Conservation (phyloP, 2,797 vertebrate species). For the Cottoperca gobio region DNA sequence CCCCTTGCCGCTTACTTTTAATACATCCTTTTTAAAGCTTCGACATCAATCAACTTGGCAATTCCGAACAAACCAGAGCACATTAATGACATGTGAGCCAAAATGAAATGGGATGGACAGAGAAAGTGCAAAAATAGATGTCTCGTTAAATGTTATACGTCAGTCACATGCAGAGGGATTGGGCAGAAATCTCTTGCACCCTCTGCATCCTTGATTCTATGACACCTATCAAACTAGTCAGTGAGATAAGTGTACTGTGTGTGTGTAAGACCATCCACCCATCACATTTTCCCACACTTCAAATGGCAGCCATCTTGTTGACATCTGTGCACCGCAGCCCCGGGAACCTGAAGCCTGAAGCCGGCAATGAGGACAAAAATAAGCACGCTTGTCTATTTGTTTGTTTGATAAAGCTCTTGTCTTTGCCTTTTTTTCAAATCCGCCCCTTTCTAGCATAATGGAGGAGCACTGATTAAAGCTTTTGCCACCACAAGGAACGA, state of each 20-base stretch:
- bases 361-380: slow-evolving; percentile 15
- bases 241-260: neutral
- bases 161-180: slow-evolving; percentile 30
- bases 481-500: slow-evolving; percentile 32
- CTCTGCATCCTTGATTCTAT: slow-evolving; percentile 21
- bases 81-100: neutral
- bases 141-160: slow-evolving; percentile 38
- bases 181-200: slow-evolving; percentile 5
- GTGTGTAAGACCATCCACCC: slow-evolving; percentile 25
- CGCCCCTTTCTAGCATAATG: slow-evolving; percentile 21
- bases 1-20: slow-evolving; percentile 13
- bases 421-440: slow-evolving; percentile 3
- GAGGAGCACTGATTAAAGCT: slow-evolving; percentile 67
- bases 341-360: slow-evolving; percentile 1
- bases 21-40: slow-evolving; percentile 19
- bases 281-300: slow-evolving; percentile 23
- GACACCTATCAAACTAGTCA: slow-evolving; percentile 48
- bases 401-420: slow-evolving; percentile 28
- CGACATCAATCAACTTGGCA: slow-evolving; percentile 20
- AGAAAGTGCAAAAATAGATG: slow-evolving; percentile 21
- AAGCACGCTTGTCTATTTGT: slow-evolving; percentile 35
- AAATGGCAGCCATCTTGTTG: slow-evolving; percentile 45
- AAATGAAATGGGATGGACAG: slow-evolving; percentile 13
- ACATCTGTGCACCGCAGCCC: slow-evolving; percentile 21
- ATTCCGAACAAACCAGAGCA: slow-evolving; percentile 15